Conservation (phyloP, 2,888 invertebrate species). For the Scaptomyza reducta region DNA sequence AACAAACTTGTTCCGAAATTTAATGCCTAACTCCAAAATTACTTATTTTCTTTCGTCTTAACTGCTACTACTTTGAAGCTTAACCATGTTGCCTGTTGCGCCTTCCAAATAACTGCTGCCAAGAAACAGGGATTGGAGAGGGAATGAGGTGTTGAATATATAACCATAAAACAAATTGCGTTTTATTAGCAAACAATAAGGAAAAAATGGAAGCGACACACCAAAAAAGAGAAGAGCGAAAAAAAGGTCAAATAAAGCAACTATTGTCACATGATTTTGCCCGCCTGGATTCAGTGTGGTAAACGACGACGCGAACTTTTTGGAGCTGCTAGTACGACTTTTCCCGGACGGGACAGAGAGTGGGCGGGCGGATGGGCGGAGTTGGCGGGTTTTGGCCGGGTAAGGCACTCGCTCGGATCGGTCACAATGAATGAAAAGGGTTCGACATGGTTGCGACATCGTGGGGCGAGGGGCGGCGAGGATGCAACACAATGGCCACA, state of each 20-base stretch:
- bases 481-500: slow-evolving; percentile 61
- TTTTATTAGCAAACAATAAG: slow-evolving; percentile 67
- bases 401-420: slow-evolving; percentile 28
- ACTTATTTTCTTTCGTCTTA: too few species aligned
- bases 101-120: neutral
- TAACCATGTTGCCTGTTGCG: slow-evolving; percentile 42
- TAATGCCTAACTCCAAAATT: too few species aligned
- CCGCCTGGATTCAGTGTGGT: slow-evolving; percentile 28
- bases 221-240: slow-evolving; percentile 15
- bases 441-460: slow-evolving; percentile 65
- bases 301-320: slow-evolving; percentile 19
- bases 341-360: slow-evolving; percentile 18
- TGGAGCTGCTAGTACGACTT: slow-evolving; percentile 5
- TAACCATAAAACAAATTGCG: slow-evolving; percentile 69
- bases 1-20: too few species aligned
- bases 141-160: slow-evolving; percentile 14
- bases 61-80: neutral
- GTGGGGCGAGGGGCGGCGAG: slow-evolving; percentile 1
- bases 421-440: slow-evolving; percentile 74
- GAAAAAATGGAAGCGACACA: slow-evolving; percentile 14
- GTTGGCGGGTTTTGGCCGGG: neutral
- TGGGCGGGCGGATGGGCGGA: neutral
- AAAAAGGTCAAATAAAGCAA: slow-evolving; percentile 57
- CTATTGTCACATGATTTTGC: slow-evolving; percentile 74
- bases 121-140: neutral